phyloP scores from a whole-genome alignment of 2,113 vertebrate species.

The Tricholaema leucomelas region DNA sequence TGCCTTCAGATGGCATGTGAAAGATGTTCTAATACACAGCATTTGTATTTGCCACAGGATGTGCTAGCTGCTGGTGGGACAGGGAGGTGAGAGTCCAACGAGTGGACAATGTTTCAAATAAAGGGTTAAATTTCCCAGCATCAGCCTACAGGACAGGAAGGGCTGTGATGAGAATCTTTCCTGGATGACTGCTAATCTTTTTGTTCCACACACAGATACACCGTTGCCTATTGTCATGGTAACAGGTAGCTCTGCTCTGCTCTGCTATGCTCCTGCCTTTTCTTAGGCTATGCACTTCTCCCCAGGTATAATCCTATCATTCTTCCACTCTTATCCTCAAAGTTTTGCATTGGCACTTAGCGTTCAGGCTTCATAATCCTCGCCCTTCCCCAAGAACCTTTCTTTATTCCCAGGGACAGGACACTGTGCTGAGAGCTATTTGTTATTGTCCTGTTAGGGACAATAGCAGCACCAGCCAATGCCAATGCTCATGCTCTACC shows the following conservation, averaged over 20 bases:
- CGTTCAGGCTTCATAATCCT: background rate
- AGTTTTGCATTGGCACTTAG: background rate
- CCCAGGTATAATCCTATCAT: background rate
- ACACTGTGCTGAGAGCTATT: background rate
- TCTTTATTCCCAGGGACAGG: background rate
- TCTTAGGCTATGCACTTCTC: background rate
- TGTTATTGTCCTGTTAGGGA: background rate
- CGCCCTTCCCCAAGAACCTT: background rate
- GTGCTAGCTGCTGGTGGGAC: background rate
- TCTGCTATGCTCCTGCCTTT: background rate
- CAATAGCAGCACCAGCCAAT: background rate
- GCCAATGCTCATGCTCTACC: background rate
- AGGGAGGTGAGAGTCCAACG: background rate
- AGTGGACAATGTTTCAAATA: background rate
- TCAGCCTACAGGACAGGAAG: background rate
- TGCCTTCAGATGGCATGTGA: background rate
- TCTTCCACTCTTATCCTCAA: background rate
- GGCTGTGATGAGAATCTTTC: slow-evolving; percentile 15
- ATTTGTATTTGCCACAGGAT: background rate
- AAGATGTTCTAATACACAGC: background rate
- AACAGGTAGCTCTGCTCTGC: background rate
- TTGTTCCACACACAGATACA: background rate
- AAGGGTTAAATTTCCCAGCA: background rate
- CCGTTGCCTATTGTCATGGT: slow-evolving; percentile 57
- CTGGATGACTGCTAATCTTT: slow-evolving; percentile 24